These are phyloP conservation scores for Drosophila carrolli DNA, from an alignment of 1,140 invertebrate genomes.

Conservation along the genomic window DNA sequence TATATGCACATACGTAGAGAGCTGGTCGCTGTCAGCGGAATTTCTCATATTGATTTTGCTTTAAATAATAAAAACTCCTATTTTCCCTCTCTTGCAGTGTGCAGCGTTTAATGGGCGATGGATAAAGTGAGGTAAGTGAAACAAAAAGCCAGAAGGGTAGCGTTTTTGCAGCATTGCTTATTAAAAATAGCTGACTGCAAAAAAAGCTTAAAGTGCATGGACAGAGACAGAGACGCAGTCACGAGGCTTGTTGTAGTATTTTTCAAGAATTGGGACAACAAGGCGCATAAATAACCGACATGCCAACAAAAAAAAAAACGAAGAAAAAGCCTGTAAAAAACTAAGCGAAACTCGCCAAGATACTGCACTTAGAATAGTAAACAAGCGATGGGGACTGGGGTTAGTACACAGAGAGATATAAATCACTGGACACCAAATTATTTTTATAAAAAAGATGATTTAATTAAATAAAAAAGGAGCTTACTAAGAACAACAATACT, in stretches of 20 bases:
- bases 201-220: constrained; percentile 48
- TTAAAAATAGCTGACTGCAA: constrained; percentile 61
- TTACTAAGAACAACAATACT: no score
- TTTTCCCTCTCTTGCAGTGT: constrained; percentile 12
- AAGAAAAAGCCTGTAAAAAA: constrained; percentile 41
- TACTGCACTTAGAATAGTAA: constrained; percentile 78
- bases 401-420: background rate
- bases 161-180: constrained; percentile 44
- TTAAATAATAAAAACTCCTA: constrained; percentile 62
- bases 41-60: constrained; percentile 69
- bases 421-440: no score
- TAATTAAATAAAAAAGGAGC: no score
- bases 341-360: constrained; percentile 54
- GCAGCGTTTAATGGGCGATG: constrained; percentile 44
- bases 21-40: constrained; percentile 41
- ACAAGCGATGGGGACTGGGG: constrained; percentile 42
- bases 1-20: constrained; percentile 42
- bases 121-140: constrained; percentile 61
- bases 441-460: no score
- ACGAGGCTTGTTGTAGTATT: constrained; percentile 57
- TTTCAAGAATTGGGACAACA: constrained; percentile 78
- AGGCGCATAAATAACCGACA: constrained; percentile 81
- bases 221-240: constrained; percentile 21
- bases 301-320: constrained; percentile 49
- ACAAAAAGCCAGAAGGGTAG: constrained; percentile 25